Percentiles rank a stretch among this genome's conserved stretches.
Evolutionary conservation across 2,888 invertebrate species (phyloP).

Genomic region (Miltochrista miniata): DNA sequence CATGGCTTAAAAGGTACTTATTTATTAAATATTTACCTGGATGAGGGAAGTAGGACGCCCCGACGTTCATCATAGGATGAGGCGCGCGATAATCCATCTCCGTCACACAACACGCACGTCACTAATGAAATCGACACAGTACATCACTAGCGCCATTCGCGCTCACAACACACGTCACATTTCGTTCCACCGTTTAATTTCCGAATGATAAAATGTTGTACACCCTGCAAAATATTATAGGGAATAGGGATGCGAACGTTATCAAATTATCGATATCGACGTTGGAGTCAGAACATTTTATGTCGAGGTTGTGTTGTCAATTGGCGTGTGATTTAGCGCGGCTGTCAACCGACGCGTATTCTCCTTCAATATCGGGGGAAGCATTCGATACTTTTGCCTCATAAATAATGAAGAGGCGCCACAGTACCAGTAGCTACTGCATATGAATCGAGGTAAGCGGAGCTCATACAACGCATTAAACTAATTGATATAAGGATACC

Average conservation of each 20-base stretch:
- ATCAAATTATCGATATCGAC: conserved; percentile 34
- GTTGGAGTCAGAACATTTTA: conserved; percentile 43
- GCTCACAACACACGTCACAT: conserved; percentile 28
- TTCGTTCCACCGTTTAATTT: conserved; percentile 35
- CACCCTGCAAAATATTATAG: conserved; percentile 25
- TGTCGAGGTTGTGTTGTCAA: conserved; percentile 32
- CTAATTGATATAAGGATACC: conserved; percentile 44
- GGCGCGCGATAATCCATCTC: conserved; percentile 78
- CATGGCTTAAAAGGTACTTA: not conserved
- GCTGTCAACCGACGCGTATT: conserved; percentile 50
- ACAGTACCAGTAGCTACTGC: conserved; percentile 18
- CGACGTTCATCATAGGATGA: conserved; percentile 68
- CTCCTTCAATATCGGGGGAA: conserved; percentile 48
- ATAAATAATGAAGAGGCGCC: conserved; percentile 51
- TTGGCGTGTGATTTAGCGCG: conserved; percentile 55
- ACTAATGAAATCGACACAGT: conserved; percentile 37
- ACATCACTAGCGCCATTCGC: conserved; percentile 35
- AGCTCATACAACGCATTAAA: conserved; percentile 34
- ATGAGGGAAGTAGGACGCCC: conserved; percentile 69
- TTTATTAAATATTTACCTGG: conserved; percentile 58
- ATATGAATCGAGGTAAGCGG: conserved; percentile 30
- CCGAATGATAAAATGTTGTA: conserved; percentile 29
- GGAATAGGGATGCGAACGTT: conserved; percentile 26
- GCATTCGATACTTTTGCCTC: conserved; percentile 40
- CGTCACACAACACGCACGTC: conserved; percentile 49